Conservation (phyloP, 2,888 invertebrate species). For the Cyaniris semiargus region DNA sequence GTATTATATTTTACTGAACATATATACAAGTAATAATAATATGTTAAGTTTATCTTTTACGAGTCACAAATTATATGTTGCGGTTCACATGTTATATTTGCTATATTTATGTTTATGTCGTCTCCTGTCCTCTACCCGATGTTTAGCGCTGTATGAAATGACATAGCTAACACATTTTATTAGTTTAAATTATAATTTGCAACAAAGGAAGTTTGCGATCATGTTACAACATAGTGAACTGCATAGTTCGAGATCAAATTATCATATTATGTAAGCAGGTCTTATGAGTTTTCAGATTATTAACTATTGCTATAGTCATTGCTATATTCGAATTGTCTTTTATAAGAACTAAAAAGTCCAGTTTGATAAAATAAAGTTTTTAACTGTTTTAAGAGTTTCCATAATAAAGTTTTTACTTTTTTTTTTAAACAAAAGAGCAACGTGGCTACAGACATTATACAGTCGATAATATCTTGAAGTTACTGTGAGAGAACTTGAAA, state of each 20-base stretch:
- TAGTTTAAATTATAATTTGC: not conserved
- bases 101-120: not conserved
- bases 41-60: not conserved
- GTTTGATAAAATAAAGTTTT: too few relatives aligned
- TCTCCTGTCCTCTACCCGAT: not conserved
- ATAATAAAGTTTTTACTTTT: too few relatives aligned
- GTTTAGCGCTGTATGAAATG: not conserved
- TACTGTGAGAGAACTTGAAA: too few relatives aligned
- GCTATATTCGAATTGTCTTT: too few relatives aligned
- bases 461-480: too few relatives aligned
- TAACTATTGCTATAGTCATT: too few relatives aligned
- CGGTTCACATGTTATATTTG: not conserved
- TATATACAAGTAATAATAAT: not conserved
- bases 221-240: not conserved
- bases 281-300: too few relatives aligned
- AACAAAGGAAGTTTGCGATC: not conserved
- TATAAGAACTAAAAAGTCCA: too few relatives aligned
- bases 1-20: too few relatives aligned
- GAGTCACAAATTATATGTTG: not conserved
- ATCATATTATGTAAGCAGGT: not conserved
- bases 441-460: too few relatives aligned
- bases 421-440: too few relatives aligned
- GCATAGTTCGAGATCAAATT: not conserved
- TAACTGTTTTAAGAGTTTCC: too few relatives aligned
- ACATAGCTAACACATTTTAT: not conserved